Evolutionary conservation across 23 tunicate genomes (phyloP).

Genomic region (Ciona savignyi): DNA sequence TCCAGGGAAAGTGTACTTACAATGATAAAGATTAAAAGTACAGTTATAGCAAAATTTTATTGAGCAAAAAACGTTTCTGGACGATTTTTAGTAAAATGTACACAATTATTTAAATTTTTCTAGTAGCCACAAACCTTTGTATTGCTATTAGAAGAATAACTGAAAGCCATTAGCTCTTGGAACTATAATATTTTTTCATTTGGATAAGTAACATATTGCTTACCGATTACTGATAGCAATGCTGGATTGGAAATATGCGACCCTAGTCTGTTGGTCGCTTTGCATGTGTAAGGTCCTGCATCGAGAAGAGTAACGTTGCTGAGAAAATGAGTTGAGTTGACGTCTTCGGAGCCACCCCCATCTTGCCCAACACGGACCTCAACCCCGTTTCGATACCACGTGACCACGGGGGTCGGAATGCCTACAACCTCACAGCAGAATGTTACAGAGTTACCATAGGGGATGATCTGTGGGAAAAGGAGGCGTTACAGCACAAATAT

Average conservation of each 20-base stretch:
- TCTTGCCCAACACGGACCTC: background rate
- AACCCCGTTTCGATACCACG: constrained; percentile 66
- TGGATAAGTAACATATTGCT: too few species aligned
- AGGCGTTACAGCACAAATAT: too few species aligned
- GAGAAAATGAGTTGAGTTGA: constrained; percentile 40
- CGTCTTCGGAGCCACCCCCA: background rate
- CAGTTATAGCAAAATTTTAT: constrained; percentile 72
- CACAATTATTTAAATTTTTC: too few species aligned
- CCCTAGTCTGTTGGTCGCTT: constrained; percentile 64
- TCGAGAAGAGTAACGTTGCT: constrained; percentile 33
- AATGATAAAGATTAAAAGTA: too few species aligned
- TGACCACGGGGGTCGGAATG: constrained; percentile 58
- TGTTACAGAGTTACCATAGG: constrained; percentile 52
- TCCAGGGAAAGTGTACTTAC: too few species aligned
- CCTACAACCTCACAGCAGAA: constrained; percentile 86
- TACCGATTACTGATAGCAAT: constrained; percentile 46
- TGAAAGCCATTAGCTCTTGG: too few species aligned
- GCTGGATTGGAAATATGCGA: constrained; percentile 63
- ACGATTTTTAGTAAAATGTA: too few species aligned
- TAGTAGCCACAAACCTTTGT: too few species aligned
- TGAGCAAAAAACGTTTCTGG: constrained; percentile 22
- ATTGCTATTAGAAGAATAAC: too few species aligned
- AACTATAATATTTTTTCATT: too few species aligned
- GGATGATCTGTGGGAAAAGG: constrained; percentile 52
- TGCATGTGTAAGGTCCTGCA: constrained; percentile 67